Base-by-base conservation (phyloP, 2,797 vertebrate species). In the Pipistrellus pipistrellus region DNA sequence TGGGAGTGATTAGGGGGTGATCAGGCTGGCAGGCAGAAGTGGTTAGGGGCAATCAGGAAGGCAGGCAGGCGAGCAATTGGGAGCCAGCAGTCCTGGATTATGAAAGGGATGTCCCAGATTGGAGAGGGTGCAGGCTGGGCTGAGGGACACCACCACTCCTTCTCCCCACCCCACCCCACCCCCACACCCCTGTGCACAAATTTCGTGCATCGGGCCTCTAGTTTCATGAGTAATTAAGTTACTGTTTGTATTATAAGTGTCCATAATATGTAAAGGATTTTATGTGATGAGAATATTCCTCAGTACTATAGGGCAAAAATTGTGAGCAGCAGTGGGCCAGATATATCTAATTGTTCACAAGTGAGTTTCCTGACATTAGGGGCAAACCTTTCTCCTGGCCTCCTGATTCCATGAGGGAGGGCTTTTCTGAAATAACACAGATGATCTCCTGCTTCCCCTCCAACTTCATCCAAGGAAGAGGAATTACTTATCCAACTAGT, bases 401-500 rank as follows among this genome's bases (percentile, higher is more conserved):
- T 72, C 48, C 8, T 66, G 53, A 89, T 68, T 81, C 20, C 44
- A 86, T 8, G 2, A 82, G 44, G 27, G 32, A 62, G 15, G 17
- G 17, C 38, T 77, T 44, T 92, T 41, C 55, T 84, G 35, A 27
- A 92, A 8, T 32, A 85, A 77, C 13, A 8, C 48, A 21, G 44
- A 53, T 80, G n/a, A 92, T 23, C 13, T 59, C 53, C 66, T 71
- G 14, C 27, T 51, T 91, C 18, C 3, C 41, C 12, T 84, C 46
- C n/a, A 93, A 69, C 25, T 88, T 82, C 68, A 92, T 20, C 3
- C 35, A 75, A 77, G 51, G 25, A 77, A 87, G 25, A 93, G 14
- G 7, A 68, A 92, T 38, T 32, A 78, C 25, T 68, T 93, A 85
- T 14, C 27, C 9, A 88, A 59, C 4, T 68, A 71, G 46, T 30